Percentiles rank a stretch among this genome's conserved stretches.
Evolutionary conservation across 2,113 vertebrate genomes (phyloP).

Genomic region (Galbula dea): DNA sequence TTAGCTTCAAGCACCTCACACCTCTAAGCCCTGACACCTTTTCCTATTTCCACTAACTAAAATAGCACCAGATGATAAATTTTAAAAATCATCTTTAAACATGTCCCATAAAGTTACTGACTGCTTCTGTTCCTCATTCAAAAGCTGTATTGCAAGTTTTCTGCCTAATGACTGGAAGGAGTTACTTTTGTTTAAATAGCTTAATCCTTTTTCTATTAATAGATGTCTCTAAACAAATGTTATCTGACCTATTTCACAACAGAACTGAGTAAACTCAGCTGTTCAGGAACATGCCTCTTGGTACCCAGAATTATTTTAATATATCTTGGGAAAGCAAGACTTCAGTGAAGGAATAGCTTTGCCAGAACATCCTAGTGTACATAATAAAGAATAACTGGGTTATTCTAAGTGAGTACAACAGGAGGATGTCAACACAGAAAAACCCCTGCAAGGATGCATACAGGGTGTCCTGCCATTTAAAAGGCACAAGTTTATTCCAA

Average conservation of each 20-base stretch:
- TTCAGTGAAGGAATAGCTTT: background rate
- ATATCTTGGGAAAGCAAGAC: background rate
- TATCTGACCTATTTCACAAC: background rate
- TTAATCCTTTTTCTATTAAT: conserved; percentile 47
- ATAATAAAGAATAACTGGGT: background rate
- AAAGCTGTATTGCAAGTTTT: background rate
- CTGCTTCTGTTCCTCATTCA: background rate
- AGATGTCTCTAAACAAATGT: conserved; percentile 21
- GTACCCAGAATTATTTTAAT: background rate
- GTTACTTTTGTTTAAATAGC: conserved; percentile 17
- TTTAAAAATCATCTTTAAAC: background rate
- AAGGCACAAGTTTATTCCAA: background rate
- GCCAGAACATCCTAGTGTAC: background rate
- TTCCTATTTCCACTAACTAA: background rate
- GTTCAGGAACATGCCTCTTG: background rate
- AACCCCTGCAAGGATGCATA: background rate
- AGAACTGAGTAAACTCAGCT: conserved; percentile 29
- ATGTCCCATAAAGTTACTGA: accelerated
- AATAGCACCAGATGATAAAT: background rate
- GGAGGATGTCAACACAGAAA: background rate
- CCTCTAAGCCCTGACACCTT: background rate
- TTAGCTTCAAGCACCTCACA: background rate
- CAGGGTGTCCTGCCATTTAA: background rate
- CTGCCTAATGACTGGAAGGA: background rate
- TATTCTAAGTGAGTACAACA: background rate